A percentile compares a stretch with the other conserved stretches of the same genome.
phyloP scores from a whole-genome alignment of 2,113 vertebrate species.

The Diphyllodes magnificus region DNA sequence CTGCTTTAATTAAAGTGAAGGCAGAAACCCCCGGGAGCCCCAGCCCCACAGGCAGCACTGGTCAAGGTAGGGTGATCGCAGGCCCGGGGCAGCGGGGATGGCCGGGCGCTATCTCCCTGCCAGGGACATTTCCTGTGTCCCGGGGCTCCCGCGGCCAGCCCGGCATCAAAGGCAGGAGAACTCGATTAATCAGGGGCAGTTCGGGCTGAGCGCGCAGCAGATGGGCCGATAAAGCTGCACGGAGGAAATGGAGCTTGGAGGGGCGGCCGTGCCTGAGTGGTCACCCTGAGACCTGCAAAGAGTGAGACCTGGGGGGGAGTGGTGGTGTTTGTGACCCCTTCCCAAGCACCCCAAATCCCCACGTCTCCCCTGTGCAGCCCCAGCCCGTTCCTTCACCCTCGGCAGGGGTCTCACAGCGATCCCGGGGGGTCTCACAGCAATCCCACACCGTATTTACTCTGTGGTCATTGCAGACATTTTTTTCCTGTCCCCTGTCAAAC shows the following conservation, averaged over 20 bases:
- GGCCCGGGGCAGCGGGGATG: slow-evolving; percentile 52
- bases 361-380: not conserved
- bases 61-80: slow-evolving; percentile 76
- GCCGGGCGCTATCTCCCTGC: slow-evolving; percentile 55
- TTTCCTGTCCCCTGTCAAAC: slow-evolving; percentile 23
- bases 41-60: not conserved
- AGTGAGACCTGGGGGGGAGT: not conserved
- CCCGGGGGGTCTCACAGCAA: not conserved
- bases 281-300: slow-evolving; percentile 47
- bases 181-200: slow-evolving; percentile 81
- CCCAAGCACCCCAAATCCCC: not conserved
- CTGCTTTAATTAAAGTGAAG: not conserved
- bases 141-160: slow-evolving; percentile 66
- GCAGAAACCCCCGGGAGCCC: not conserved
- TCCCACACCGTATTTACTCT: slow-evolving; percentile 3
- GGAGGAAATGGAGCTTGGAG: slow-evolving; percentile 86
- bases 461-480: slow-evolving; percentile 43
- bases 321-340: not conserved
- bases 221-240: slow-evolving; percentile 80
- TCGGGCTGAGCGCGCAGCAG: slow-evolving; percentile 82
- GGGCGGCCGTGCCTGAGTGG: slow-evolving; percentile 70
- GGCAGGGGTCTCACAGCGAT: not conserved
- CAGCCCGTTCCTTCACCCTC: not conserved
- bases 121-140: slow-evolving; percentile 72
- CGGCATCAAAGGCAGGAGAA: slow-evolving; percentile 79